A percentile compares a stretch with the other conserved stretches of the same genome.
These are phyloP conservation scores for Oophaga sylvatica DNA, from an alignment of 2,797 vertebrate genomes.

Conservation along the genomic window DNA sequence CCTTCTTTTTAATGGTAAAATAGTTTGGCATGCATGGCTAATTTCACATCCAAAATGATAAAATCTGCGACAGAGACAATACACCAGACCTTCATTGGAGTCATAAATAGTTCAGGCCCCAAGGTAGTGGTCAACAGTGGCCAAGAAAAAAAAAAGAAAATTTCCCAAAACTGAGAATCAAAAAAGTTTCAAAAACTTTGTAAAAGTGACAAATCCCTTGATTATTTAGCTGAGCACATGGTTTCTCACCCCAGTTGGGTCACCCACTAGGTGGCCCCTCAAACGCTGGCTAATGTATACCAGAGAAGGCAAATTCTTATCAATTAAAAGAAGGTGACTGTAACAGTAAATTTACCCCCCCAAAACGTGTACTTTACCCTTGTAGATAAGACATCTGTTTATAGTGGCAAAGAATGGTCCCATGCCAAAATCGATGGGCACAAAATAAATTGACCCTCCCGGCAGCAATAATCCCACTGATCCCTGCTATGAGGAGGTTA, in stretches of 20 bases:
- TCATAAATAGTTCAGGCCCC: too few relatives aligned
- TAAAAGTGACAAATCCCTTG: not conserved
- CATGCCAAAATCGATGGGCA: not conserved
- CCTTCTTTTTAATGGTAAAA: too few relatives aligned
- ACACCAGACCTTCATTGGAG: too few relatives aligned
- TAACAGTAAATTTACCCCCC: not conserved
- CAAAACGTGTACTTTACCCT: not conserved
- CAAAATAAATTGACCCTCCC: not conserved
- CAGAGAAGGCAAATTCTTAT: not conserved
- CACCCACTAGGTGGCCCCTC: not conserved
- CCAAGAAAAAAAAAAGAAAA: not conserved
- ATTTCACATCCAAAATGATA: too few relatives aligned
- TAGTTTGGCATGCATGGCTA: too few relatives aligned
- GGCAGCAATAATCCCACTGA: not conserved
- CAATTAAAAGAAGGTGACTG: not conserved
- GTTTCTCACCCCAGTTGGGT: not conserved
- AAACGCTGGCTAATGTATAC: not conserved
- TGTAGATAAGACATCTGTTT: not conserved
- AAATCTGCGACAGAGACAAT: too few relatives aligned
- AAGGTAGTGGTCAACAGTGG: too few relatives aligned
- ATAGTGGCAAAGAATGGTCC: not conserved
- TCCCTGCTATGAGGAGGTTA: not conserved
- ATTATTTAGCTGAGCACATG: not conserved
- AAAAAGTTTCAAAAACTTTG: not conserved
- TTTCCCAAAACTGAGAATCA: not conserved